These are phyloP conservation scores for Benitochromis conjunctus DNA, from an alignment of 2,113 vertebrate genomes.

Conservation along the genomic window DNA sequence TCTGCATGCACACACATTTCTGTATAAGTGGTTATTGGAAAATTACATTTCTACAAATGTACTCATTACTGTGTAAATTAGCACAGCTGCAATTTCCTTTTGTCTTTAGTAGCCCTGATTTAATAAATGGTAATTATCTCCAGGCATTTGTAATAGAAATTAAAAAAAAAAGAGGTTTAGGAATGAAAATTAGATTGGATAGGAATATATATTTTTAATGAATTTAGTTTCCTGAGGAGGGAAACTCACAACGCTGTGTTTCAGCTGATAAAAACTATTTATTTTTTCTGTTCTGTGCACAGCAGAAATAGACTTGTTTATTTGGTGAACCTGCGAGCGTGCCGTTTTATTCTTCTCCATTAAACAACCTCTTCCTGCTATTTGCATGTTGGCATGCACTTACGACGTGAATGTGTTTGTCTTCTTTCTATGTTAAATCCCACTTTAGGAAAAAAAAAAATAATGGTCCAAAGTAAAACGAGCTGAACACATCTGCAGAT, in stretches of 20 bases:
- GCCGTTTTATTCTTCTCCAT: background rate
- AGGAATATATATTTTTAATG: background rate
- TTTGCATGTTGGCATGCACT: background rate
- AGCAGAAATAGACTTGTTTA: slow-evolving; percentile 26
- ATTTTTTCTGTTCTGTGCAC: background rate
- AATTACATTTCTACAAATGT: slow-evolving; percentile 19
- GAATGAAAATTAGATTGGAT: background rate
- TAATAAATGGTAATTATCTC: slow-evolving; percentile 38
- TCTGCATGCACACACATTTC: background rate
- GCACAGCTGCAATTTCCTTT: slow-evolving; percentile 23
- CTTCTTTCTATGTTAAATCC: slow-evolving; percentile 1
- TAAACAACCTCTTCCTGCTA: background rate
- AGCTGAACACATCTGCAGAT: slow-evolving; percentile 36
- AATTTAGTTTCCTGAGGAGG: background rate
- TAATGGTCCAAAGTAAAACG: background rate
- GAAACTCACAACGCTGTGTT: background rate
- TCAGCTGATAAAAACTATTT: background rate
- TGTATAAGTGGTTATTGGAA: background rate
- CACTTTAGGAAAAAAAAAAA: background rate
- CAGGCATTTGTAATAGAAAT: background rate
- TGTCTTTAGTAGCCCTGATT: slow-evolving; percentile 13
- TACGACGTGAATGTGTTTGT: background rate
- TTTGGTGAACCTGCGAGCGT: background rate
- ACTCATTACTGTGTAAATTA: slow-evolving; percentile 34
- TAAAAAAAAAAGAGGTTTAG: background rate